These are phyloP conservation scores for Phodopus roborovskii DNA, from an alignment of 2,113 vertebrate species.

Conservation along the genomic window DNA sequence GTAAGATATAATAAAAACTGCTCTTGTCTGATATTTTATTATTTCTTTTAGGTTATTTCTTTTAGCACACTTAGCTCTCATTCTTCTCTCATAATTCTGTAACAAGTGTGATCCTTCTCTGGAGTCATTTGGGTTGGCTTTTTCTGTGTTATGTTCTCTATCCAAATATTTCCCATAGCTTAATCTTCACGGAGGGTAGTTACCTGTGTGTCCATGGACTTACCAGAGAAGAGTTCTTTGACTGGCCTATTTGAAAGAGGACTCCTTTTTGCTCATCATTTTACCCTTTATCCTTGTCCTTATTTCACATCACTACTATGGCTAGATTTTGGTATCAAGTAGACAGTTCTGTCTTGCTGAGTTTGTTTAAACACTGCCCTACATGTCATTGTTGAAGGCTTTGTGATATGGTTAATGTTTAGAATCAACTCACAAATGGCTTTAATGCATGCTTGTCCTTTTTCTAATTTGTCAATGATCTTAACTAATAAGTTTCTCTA, in stretches of 20 bases:
- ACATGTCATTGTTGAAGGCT: background rate
- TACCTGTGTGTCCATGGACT: background rate
- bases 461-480: background rate
- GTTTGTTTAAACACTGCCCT: background rate
- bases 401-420: background rate
- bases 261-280: background rate
- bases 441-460: background rate
- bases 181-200: background rate
- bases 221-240: background rate
- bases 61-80: background rate
- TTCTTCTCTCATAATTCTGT: background rate
- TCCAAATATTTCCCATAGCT: background rate
- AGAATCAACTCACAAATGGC: background rate
- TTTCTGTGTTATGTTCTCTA: background rate
- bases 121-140: rapidly evolving
- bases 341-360: background rate
- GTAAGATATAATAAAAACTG: background rate
- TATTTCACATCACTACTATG: background rate
- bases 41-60: background rate
- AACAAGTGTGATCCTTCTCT: background rate
- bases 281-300: background rate
- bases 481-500: background rate
- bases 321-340: background rate
- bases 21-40: background rate
- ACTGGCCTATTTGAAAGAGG: background rate